Evolutionary conservation across 2,113 vertebrate genomes (phyloP), one percentile per base, ranked within the genome.

Genomic region (Engraulis encrasicolus): DNA sequence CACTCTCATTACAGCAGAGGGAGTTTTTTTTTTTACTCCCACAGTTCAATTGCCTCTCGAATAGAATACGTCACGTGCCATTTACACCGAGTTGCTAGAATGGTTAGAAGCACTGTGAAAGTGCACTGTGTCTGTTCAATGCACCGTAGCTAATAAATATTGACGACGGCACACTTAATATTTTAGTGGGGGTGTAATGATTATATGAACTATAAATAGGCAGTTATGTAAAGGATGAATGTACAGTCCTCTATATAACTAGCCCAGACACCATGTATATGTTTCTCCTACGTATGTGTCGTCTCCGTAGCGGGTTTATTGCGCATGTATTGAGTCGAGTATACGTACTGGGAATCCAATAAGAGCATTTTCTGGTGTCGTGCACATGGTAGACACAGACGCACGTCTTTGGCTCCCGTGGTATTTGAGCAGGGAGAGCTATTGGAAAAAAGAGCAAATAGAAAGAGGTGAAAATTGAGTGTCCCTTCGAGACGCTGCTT

Each of bases 401-500:
- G n/a, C n/a, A n/a, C 6, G 7, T 1, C 61, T 71, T 74, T 17
- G 27, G 66, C 66, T 74, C 14, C 27, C 11, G 27, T 74, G 31
- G 66, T 17, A 14, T 74, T 74, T 74, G 66, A 74, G 12, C 27
- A 34, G 66, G 11, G 12, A 11, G 17, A 27, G 27, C 15, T 34
- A 27, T 34, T 71, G 58, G 31, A 66, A 71, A 34, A 14, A 71
- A 71, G 34, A 45, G 40, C 40, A 45, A 71, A 71, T 71, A 34
- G 0, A 71, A 17, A 77, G 79, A 18, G 20, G 6, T 2, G 27
- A n/a, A 61, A 40, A 38, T 20, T 74, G 61, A 50, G 37, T 86
- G 61, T 86, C 54, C 78, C 20, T 9, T 78, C 49, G 79, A 79
- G 78, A 50, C 77, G 49, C 81, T 74, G 9, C 27, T 71, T 27